Conservation (phyloP, 2,113 vertebrate genomes). For the Oryctolagus cuniculus region DNA sequence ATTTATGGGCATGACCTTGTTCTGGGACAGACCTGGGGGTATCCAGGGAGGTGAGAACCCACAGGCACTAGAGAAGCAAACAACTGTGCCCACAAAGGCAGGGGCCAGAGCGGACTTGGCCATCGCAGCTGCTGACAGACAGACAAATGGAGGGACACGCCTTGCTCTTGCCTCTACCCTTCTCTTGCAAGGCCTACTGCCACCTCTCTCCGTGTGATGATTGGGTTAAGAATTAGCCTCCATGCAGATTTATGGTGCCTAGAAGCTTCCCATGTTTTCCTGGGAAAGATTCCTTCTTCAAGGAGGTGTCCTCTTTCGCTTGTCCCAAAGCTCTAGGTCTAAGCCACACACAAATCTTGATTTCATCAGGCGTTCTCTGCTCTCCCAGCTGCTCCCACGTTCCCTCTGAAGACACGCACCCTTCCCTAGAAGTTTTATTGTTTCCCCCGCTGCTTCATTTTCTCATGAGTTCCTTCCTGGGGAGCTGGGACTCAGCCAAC, state of each 20-base stretch:
- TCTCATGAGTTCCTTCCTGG: slow-evolving; percentile 75
- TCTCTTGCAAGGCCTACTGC: neutral
- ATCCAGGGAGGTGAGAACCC: slow-evolving; percentile 28
- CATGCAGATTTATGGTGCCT: neutral
- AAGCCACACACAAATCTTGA: slow-evolving; percentile 82
- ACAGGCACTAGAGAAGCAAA: slow-evolving; percentile 58
- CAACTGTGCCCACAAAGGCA: neutral
- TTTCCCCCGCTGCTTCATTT: slow-evolving; percentile 75
- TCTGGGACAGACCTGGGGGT: neutral
- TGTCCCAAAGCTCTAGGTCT: slow-evolving; percentile 65
- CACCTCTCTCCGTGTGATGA: neutral
- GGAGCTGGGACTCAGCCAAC: slow-evolving; percentile 71
- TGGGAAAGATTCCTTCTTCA: slow-evolving; percentile 17
- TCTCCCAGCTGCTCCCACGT: slow-evolving; percentile 62
- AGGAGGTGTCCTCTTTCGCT: slow-evolving; percentile 47
- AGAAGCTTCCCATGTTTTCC: neutral
- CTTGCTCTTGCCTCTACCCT: neutral
- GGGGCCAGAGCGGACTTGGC: neutral
- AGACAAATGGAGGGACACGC: neutral
- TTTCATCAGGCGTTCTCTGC: slow-evolving; percentile 84
- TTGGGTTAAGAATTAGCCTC: neutral
- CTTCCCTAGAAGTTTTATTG: slow-evolving; percentile 79
- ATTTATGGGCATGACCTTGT: slow-evolving; percentile 21
- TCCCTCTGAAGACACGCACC: slow-evolving; percentile 77
- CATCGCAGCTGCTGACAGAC: slow-evolving; percentile 11